A percentile compares a stretch with the other conserved stretches of the same genome.
Evolutionary conservation across 2,113 vertebrate species (phyloP).

Genomic region (Salminus brasiliensis): DNA sequence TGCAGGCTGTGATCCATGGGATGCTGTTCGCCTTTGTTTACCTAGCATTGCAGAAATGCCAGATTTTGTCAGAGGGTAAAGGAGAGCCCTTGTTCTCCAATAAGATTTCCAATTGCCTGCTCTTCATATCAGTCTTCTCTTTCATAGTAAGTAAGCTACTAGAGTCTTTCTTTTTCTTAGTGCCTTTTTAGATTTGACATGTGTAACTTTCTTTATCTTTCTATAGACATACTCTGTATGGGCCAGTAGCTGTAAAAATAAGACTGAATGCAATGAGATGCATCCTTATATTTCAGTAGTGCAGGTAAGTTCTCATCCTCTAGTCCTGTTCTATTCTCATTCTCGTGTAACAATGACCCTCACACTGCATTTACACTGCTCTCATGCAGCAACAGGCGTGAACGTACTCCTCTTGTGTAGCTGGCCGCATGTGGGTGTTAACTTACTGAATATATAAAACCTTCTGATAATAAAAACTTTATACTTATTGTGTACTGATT

Average conservation of each 20-base stretch:
- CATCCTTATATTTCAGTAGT: conserved; percentile 95
- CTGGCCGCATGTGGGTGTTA: too few relatives aligned
- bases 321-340: background rate
- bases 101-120: conserved; percentile 87
- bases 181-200: background rate
- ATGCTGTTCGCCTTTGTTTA: conserved; percentile 96
- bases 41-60: conserved; percentile 88
- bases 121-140: conserved; percentile 87
- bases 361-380: too few relatives aligned
- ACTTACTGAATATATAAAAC: too few relatives aligned
- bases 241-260: conserved; percentile 97
- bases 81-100: conserved; percentile 89
- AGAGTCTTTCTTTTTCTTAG: background rate
- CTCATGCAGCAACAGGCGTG: too few relatives aligned
- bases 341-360: background rate
- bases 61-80: conserved; percentile 89
- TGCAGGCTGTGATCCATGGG: conserved; percentile 91
- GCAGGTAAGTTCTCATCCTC: conserved; percentile 78
- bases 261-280: conserved; percentile 93
- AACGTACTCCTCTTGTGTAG: too few relatives aligned
- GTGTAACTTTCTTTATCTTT: conserved; percentile 23
- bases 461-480: too few relatives aligned
- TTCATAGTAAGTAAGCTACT: conserved; percentile 84
- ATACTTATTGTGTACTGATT: too few relatives aligned
- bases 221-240: conserved; percentile 93